Base-by-base conservation (phyloP, 2,888 invertebrate species). In the Chloromyia formosa region DNA sequence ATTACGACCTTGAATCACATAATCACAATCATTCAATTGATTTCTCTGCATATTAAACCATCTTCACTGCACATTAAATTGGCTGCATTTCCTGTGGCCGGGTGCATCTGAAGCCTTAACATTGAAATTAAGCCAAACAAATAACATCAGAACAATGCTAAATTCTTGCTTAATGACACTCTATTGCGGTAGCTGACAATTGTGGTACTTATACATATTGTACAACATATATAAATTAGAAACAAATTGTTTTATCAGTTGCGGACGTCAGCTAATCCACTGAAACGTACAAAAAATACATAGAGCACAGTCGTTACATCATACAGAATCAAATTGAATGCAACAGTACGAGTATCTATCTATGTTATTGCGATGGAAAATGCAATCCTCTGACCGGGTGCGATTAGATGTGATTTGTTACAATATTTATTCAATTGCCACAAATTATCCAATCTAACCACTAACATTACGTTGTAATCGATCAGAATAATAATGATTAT, bases 51-150 rank as follows among this genome's bases (percentile, higher is more conserved):
- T n/a, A n/a, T n/a, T n/a, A n/a, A n/a, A n/a, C n/a, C n/a, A n/a
- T 49, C 49, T 5, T n/a, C 49, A 49, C 3, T 49, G 27, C 16
- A 49, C 49, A 49, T n/a, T n/a, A 49, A 62, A 40, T n/a, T 62
- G 1, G 40, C 16, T 49, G 49, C 18, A 69, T 54, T 69, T 69
- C 69, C 69, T 69, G 69, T 27, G 4, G n/a, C 7, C 54, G 3
- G 22, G n/a, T n/a, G n/a, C n/a, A n/a, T n/a, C n/a, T n/a, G n/a
- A n/a, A n/a, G 42, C 69, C 69, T 69, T 69, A 53, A 69, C 54
- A 69, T 69, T 69, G 69, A 69, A 54, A 69, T 53, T 23, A n/a
- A 69, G 27, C 54, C 5, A 18, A 58, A 3, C 56, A 58, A 53
- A 66, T 62, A 62, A 20, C 23, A 14, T 5, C 14, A 20, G 14